Evolutionary conservation across 2,113 vertebrate species (phyloP).

Genomic region (Myotis lucifugus): DNA sequence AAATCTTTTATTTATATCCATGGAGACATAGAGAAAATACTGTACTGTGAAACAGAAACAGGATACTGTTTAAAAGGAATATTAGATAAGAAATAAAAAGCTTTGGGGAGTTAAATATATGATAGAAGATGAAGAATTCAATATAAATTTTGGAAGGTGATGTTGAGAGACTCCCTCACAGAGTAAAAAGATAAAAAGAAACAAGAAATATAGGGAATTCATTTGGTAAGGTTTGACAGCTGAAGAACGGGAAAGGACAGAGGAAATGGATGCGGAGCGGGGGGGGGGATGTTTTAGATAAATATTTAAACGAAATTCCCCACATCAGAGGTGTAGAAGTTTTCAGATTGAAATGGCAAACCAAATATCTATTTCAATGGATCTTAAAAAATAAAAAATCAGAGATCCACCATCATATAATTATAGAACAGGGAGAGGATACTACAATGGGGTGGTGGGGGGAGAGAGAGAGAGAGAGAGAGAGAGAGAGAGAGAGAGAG

Average conservation of each 20-base stretch:
- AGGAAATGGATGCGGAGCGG: not conserved
- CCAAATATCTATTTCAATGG: not conserved
- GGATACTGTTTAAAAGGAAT: not conserved
- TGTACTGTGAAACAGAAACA: not conserved
- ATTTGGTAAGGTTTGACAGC: not conserved
- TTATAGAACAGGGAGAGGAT: not conserved
- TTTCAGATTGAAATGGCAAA: not conserved
- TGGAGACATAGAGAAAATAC: not conserved
- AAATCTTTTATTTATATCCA: not conserved
- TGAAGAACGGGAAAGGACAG: not conserved
- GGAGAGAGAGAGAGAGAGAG: not conserved
- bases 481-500: not conserved
- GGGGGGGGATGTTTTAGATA: not conserved
- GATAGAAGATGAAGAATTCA: conserved; percentile 11
- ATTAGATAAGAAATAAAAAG: not conserved
- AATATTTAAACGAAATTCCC: not conserved
- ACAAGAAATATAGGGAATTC: not conserved
- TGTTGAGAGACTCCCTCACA: not conserved
- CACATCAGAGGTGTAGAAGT: not conserved
- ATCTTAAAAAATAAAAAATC: not conserved
- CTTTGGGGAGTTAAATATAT: not conserved
- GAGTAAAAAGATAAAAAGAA: not conserved
- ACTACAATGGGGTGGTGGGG: not conserved
- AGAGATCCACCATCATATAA: not conserved
- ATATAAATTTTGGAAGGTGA: conserved; percentile 4